A percentile compares a stretch with the other conserved stretches of the same genome.
These are phyloP conservation scores for Temnothorax unifasciatus DNA, from an alignment of 2,888 invertebrate genomes.

Conservation along the genomic window DNA sequence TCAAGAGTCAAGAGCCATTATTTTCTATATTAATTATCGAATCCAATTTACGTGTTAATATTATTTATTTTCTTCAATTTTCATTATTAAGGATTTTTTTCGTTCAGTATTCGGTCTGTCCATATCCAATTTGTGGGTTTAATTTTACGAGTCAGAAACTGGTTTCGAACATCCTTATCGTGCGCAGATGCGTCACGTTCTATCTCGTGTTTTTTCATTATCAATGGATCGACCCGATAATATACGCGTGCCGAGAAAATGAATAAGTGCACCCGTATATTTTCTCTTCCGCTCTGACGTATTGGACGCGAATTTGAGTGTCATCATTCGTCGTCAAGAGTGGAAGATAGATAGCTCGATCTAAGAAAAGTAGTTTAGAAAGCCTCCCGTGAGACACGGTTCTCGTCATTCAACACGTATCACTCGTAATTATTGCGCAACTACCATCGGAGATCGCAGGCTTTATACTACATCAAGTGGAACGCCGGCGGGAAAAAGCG, in stretches of 20 bases:
- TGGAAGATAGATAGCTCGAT: conserved; percentile 62
- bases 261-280: conserved; percentile 10
- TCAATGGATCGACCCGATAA: background rate
- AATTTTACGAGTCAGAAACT: background rate
- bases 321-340: conserved; percentile 22
- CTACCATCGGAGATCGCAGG: conserved; percentile 16
- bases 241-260: conserved; percentile 25
- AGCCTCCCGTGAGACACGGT: conserved; percentile 59
- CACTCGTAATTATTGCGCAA: conserved; percentile 66
- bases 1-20: background rate
- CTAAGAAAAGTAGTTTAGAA: conserved; percentile 68
- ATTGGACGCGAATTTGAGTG: conserved; percentile 30
- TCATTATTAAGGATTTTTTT: background rate
- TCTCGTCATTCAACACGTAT: conserved; percentile 68
- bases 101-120: background rate
- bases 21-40: background rate
- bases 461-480: conserved; percentile 8
- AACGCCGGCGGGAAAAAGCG: background rate
- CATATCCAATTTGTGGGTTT: background rate
- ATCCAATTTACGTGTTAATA: background rate
- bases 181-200: background rate
- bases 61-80: conserved; percentile 1
- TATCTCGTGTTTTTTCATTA: conserved; percentile 32
- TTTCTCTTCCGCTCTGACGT: conserved; percentile 16
- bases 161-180: conserved; percentile 9